Percentiles rank a stretch among this genome's conserved stretches.
Evolutionary conservation across 2,888 invertebrate species (phyloP).

Genomic region (Vandiemenella viatica): DNA sequence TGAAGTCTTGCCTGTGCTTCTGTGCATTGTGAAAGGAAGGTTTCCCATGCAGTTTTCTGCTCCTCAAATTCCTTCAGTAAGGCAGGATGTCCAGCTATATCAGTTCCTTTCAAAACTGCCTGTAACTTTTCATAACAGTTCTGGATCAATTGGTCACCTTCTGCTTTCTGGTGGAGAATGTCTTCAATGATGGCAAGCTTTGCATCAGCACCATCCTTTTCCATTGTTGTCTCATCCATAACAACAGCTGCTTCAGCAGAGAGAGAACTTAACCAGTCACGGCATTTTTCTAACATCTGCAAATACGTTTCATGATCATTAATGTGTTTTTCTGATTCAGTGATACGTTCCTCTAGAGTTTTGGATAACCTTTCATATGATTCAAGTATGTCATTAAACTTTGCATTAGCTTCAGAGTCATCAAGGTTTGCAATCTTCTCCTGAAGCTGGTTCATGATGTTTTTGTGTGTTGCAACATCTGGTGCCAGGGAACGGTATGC

Average conservation of each 20-base stretch:
- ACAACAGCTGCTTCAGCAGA: constrained; percentile 63
- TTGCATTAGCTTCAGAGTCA: constrained; percentile 63
- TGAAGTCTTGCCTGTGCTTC: constrained; percentile 57
- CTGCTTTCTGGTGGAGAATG: constrained; percentile 52
- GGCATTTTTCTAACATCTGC: constrained; percentile 64
- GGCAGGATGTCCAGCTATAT: constrained; percentile 56
- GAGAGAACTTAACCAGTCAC: constrained; percentile 67
- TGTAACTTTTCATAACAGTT: constrained; percentile 56
- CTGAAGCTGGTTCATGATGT: constrained; percentile 66
- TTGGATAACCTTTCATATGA: constrained; percentile 53
- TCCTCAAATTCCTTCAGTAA: constrained; percentile 58
- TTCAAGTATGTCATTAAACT: constrained; percentile 54
- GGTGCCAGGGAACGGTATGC: constrained; percentile 64
- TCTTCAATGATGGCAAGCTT: constrained; percentile 61
- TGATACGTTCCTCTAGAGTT: constrained; percentile 50
- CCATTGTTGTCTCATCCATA: constrained; percentile 61
- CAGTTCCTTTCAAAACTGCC: constrained; percentile 59
- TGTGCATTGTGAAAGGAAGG: constrained; percentile 53
- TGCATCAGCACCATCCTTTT: constrained; percentile 62
- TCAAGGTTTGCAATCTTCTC: constrained; percentile 65
- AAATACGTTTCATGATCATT: constrained; percentile 68
- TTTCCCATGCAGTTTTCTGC: constrained; percentile 57
- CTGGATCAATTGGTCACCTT: constrained; percentile 54
- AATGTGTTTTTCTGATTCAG: constrained; percentile 53
- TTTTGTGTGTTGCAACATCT: constrained; percentile 74